These are phyloP conservation scores for Anoura caudifer DNA, from an alignment of 2,113 vertebrate species.

Conservation along the genomic window DNA sequence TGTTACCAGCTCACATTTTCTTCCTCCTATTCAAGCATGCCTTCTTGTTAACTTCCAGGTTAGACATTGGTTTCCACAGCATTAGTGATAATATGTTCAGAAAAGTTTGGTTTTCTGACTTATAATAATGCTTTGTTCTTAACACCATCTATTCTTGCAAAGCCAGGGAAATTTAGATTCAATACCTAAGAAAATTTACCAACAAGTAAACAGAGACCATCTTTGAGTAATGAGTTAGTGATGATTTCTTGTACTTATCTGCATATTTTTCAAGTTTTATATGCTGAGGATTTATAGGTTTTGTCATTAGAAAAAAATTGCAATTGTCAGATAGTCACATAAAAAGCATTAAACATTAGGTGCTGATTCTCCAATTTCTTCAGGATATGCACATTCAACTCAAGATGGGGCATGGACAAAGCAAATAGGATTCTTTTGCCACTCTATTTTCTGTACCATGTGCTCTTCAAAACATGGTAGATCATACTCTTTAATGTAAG, in stretches of 20 bases:
- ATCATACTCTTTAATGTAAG: background rate
- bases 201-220: background rate
- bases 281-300: background rate
- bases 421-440: background rate
- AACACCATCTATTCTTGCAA: background rate
- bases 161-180: background rate
- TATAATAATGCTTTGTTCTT: background rate
- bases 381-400: background rate
- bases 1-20: background rate
- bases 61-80: background rate
- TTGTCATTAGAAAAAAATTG: background rate
- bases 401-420: background rate
- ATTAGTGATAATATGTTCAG: background rate
- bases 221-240: background rate
- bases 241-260: slow-evolving; percentile 4
- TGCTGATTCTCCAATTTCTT: background rate
- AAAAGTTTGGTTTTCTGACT: background rate
- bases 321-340: background rate
- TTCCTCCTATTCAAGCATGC: background rate
- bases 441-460: background rate
- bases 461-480: background rate
- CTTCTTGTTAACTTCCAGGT: background rate
- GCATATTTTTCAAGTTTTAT: background rate
- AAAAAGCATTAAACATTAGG: background rate
- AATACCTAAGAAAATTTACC: background rate